A percentile compares a stretch with the other conserved stretches of the same genome.
phyloP scores from a whole-genome alignment of 2,888 invertebrate species.

The Coelinius sp. region DNA sequence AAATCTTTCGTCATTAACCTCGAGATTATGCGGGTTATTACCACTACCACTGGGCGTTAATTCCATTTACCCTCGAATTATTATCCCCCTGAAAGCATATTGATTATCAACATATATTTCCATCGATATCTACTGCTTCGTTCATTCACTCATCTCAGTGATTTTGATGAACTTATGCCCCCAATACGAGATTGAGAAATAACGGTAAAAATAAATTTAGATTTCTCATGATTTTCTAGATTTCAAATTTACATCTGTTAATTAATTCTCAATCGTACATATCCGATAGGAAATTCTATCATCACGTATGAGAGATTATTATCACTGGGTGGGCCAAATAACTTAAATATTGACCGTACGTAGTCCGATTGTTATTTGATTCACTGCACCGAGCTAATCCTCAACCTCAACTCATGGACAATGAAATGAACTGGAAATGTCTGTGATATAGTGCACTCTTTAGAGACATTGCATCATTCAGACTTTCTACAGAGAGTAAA shows the following conservation, averaged over 20 bases:
- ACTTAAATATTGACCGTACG: neutral
- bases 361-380: neutral
- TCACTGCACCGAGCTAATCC: neutral
- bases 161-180: neutral
- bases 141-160: neutral
- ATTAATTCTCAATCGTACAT: neutral
- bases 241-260: constrained; percentile 8
- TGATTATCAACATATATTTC: constrained; percentile 7
- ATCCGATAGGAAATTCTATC: neutral
- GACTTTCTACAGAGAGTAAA: neutral
- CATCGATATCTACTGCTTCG: neutral
- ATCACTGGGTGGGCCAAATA: neutral
- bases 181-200: no score
- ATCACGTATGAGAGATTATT: constrained; percentile 12
- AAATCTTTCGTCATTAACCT: constrained; percentile 53
- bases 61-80: constrained; percentile 40
- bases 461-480: neutral
- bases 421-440: neutral
- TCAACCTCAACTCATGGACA: neutral
- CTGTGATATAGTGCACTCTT: neutral
- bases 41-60: constrained; percentile 42
- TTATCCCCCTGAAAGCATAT: constrained; percentile 8
- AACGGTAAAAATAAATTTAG: no score
- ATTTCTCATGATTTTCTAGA: neutral
- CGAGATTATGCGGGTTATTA: constrained; percentile 48